Evolutionary conservation across 2,113 vertebrate species (phyloP), one percentile per base, ranked within the genome.

Genomic region (Rana temporaria): DNA sequence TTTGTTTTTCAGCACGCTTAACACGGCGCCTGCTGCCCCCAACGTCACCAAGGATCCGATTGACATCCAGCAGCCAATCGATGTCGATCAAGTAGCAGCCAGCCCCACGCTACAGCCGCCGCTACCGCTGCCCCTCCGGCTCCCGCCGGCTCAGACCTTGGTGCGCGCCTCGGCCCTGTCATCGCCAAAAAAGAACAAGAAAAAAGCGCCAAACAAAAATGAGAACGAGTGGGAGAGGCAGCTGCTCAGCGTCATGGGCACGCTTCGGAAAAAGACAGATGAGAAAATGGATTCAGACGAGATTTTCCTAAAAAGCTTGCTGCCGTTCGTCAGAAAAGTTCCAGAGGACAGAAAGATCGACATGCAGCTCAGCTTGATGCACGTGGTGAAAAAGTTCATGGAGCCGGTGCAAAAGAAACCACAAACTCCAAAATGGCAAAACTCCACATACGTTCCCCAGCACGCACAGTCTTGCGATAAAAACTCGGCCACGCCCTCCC

Each of bases 341-440:
- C 71, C 71, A 0, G 71, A 74, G 1, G 56, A 74, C 32, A 60
- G 55, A 15, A 74, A 74, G 20, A 74, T 74, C 55, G 71, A 74
- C 15, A 59, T 74, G 71, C 71, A 74, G 71, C 30, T 74, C 56
- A 74, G 71, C 55, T 38, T 74, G 30, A 74, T 74, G 71, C 55
- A 60, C 4, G 71, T 74, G 71, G 30, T 74, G 30, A 74, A 74
- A 22, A 24, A 24, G 55, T 74, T 74, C 19, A 74, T 74, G 71
- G 19, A 16, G 18, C 52, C 52, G 2, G n/a, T 19, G 18, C 56
- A 56, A 48, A 48, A 48, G 3, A 11, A 48, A 48, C 42, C 42
- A 38, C 34, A 38, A 8, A 38, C 34, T 38, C 34, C 34, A 8
- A 38, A 38, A 0, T 38, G 34, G 9, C 8, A 48, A 48, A 48